Conservation (phyloP, 1,140 invertebrate species). For the Scaptomyza hsui region DNA sequence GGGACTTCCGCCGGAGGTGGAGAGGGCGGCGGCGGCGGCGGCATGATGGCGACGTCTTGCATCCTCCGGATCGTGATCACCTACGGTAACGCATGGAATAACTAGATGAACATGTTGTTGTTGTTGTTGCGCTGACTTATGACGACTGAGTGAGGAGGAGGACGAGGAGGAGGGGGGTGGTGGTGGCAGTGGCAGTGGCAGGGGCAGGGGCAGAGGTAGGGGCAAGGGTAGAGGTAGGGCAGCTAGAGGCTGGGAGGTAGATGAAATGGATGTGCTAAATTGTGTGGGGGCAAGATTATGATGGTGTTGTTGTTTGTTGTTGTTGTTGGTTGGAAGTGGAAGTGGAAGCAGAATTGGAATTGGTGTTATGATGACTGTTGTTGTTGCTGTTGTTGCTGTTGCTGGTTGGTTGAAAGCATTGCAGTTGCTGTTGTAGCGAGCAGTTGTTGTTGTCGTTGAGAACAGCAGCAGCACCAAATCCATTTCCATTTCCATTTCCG, state of each 20-base stretch:
- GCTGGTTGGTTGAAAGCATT: constrained; percentile 49
- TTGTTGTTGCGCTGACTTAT: constrained; percentile 79
- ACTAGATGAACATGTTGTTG: constrained; percentile 87
- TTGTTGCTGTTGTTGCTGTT: constrained; percentile 80
- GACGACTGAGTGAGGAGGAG: constrained; percentile 65
- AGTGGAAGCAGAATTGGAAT: constrained; percentile 81
- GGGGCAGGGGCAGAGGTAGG: constrained; percentile 9
- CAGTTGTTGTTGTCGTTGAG: constrained; percentile 27
- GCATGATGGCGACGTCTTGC: constrained; percentile 85
- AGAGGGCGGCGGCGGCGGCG: constrained; percentile 67
- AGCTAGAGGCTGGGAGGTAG: constrained; percentile 40
- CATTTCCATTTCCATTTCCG: constrained; percentile 76
- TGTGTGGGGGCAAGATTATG: constrained; percentile 52
- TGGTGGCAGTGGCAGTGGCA: constrained; percentile 12
- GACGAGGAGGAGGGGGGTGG: too few relatives aligned
- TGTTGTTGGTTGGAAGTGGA: constrained; percentile 82
- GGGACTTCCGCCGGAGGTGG: constrained; percentile 83
- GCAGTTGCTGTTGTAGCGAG: constrained; percentile 44
- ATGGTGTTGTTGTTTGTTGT: constrained; percentile 74
- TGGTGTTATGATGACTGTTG: constrained; percentile 70
- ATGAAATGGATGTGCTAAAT: constrained; percentile 43
- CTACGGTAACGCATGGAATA: constrained; percentile 92
- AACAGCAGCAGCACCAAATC: constrained; percentile 61
- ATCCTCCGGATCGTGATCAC: constrained; percentile 90
- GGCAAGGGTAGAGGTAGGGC: constrained; percentile 12